Conservation (phyloP, 1,140 invertebrate genomes). For the Drosophila tsacasi region DNA sequence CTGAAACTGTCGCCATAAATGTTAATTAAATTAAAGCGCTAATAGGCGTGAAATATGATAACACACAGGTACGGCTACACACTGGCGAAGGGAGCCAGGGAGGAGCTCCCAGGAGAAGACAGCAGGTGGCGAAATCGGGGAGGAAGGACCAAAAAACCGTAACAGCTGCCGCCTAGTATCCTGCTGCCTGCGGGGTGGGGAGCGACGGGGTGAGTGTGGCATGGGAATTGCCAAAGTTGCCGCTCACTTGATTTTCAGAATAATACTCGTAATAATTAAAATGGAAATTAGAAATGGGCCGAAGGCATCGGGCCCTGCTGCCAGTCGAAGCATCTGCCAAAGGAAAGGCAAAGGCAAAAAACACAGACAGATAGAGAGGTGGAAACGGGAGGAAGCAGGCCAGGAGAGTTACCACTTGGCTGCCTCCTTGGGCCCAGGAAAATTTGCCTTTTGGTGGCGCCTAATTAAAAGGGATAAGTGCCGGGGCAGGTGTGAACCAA, state of each 20-base stretch:
- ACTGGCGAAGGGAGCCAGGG: background rate
- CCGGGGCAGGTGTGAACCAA: constrained; percentile 70
- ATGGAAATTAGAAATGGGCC: constrained; percentile 77
- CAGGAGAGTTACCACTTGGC: constrained; percentile 47
- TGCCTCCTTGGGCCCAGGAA: constrained; percentile 44
- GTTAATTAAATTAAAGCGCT: constrained; percentile 82
- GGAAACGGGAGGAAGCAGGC: background rate
- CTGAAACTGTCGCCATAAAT: constrained; percentile 79
- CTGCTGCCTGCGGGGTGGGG: constrained; percentile 3
- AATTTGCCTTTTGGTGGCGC: constrained; percentile 75
- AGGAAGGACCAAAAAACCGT: constrained; percentile 48
- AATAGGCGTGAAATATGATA: constrained; percentile 83
- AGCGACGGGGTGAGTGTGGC: constrained; percentile 5
- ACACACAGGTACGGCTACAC: constrained; percentile 52
- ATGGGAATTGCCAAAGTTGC: constrained; percentile 58
- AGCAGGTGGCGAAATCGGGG: constrained; percentile 31
- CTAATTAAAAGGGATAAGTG: constrained; percentile 82
- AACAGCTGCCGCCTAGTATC: constrained; percentile 60
- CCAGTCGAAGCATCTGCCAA: constrained; percentile 64
- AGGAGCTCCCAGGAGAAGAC: background rate
- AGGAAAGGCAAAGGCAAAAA: constrained; percentile 43
- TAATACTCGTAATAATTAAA: constrained; percentile 82
- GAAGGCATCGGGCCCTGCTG: constrained; percentile 34
- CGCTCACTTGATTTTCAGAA: constrained; percentile 76
- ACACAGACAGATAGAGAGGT: constrained; percentile 21